phyloP scores from a whole-genome alignment of 2,113 vertebrate genomes.

The Chlorodrepanis virens region DNA sequence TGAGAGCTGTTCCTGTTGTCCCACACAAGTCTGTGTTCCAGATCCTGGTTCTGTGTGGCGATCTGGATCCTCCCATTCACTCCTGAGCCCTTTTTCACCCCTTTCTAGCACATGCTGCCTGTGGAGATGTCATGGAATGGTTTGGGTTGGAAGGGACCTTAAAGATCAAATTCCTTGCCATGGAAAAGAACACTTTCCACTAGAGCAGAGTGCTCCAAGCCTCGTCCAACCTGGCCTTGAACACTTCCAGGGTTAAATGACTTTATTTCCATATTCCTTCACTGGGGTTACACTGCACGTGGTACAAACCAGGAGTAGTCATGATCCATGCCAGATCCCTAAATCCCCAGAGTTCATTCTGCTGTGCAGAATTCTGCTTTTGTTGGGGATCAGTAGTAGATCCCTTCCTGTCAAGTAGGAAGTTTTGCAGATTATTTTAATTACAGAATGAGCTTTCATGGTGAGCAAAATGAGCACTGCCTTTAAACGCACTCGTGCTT shows the following conservation, averaged over 20 bases:
- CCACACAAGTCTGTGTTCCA: background rate
- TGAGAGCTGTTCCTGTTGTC: background rate
- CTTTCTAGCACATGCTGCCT: background rate
- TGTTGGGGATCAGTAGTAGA: background rate
- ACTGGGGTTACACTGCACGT: accelerated
- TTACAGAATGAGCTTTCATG: background rate
- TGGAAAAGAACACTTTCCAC: background rate
- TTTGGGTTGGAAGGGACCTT: background rate
- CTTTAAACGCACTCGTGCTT: background rate
- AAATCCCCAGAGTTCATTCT: background rate
- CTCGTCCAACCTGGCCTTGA: accelerated
- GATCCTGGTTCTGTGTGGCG: accelerated
- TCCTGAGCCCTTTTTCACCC: background rate
- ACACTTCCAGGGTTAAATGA: background rate
- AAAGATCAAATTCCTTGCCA: no score
- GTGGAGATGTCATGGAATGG: background rate
- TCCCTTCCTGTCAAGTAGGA: background rate
- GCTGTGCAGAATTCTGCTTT: background rate
- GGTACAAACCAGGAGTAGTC: background rate
- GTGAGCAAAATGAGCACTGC: background rate
- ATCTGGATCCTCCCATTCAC: background rate
- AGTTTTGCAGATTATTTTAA: background rate
- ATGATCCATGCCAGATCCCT: no score
- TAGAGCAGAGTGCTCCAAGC: background rate
- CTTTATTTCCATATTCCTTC: background rate